Percentiles rank a stretch among this genome's conserved stretches.
Conservation (phyloP, 2,113 vertebrate genomes). For the Channa maculata region DNA sequence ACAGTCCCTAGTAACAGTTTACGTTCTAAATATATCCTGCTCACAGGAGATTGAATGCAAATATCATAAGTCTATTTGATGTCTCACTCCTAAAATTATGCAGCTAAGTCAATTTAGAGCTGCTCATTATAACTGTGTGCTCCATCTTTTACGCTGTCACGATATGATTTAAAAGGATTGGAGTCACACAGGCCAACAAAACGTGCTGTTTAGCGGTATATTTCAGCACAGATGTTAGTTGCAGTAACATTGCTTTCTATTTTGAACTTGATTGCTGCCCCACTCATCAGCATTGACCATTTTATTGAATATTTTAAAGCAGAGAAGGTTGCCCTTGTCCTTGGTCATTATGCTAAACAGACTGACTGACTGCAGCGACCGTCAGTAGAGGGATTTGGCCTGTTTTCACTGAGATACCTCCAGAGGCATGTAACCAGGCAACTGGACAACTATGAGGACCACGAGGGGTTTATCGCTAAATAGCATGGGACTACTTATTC, state of each 20-base stretch:
- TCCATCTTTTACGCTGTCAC: conserved; percentile 10
- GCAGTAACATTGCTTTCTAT: conserved; percentile 30
- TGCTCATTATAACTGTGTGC: conserved; percentile 8
- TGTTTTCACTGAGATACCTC: conserved; percentile 70
- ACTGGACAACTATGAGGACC: conserved; percentile 72
- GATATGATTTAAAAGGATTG: conserved; percentile 29
- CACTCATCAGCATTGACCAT: conserved; percentile 51
- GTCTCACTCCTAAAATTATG: conserved; percentile 44
- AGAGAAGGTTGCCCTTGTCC: conserved; percentile 71
- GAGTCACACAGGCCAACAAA: conserved; percentile 37
- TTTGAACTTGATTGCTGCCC: conserved; percentile 43
- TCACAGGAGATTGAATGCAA: conserved; percentile 58
- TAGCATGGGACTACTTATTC: conserved; percentile 61
- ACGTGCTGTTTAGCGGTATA: conserved; percentile 29
- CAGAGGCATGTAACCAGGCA: conserved; percentile 78
- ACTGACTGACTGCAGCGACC: conserved; percentile 68
- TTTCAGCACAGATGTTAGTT: conserved; percentile 24
- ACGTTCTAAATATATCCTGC: conserved; percentile 74
- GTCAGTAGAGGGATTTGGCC: conserved; percentile 65
- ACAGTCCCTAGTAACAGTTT: conserved; percentile 74
- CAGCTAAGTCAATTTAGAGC: conserved; percentile 38
- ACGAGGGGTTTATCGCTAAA: conserved; percentile 62
- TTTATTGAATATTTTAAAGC: conserved; percentile 54
- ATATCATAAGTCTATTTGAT: conserved; percentile 58
- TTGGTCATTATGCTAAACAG: conserved; percentile 67